A percentile compares a stretch with the other conserved stretches of the same genome.
phyloP scores from a whole-genome alignment of 1,140 invertebrate species.

The Drosophila tristis region DNA sequence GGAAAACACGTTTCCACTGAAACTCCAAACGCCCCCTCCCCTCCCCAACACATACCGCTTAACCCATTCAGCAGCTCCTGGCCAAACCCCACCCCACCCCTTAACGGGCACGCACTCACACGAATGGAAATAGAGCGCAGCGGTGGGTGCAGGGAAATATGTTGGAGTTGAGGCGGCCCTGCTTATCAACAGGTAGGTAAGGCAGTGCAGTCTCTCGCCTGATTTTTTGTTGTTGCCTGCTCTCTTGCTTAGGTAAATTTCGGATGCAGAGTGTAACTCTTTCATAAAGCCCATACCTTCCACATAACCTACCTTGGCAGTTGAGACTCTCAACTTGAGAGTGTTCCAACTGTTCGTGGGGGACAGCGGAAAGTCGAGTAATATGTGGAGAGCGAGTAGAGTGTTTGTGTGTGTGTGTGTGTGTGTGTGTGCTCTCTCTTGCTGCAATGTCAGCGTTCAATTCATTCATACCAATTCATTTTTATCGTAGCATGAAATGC shows the following conservation, averaged over 20 bases:
- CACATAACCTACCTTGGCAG: not conserved
- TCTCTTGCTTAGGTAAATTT: too few relatives aligned
- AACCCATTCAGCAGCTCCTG: too few relatives aligned
- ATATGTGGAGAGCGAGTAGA: not conserved
- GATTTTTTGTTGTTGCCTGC: too few relatives aligned
- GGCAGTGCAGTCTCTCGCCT: too few relatives aligned
- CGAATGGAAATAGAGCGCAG: conserved; percentile 35
- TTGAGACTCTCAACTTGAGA: too few relatives aligned
- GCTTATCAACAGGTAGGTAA: too few relatives aligned
- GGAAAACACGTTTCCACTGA: conserved; percentile 68
- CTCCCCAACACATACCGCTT: conserved; percentile 7
- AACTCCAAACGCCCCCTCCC: conserved; percentile 21
- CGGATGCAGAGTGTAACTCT: too few relatives aligned
- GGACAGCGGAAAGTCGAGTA: too few relatives aligned
- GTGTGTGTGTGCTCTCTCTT: conserved; percentile 23
- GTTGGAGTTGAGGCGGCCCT: conserved; percentile 15
- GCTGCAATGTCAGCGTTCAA: conserved; percentile 57
- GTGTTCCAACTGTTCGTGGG: not conserved
- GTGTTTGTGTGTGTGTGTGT: conserved; percentile 5
- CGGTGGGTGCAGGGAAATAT: conserved; percentile 20
- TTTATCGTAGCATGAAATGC: conserved; percentile 42
- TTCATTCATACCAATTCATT: conserved; percentile 60
- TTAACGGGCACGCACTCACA: conserved; percentile 3
- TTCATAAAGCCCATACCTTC: too few relatives aligned
- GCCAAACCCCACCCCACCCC: conserved; percentile 10